These are phyloP conservation scores for Uropsilus gracilis DNA, from an alignment of 2,113 vertebrate species.

Conservation along the genomic window DNA sequence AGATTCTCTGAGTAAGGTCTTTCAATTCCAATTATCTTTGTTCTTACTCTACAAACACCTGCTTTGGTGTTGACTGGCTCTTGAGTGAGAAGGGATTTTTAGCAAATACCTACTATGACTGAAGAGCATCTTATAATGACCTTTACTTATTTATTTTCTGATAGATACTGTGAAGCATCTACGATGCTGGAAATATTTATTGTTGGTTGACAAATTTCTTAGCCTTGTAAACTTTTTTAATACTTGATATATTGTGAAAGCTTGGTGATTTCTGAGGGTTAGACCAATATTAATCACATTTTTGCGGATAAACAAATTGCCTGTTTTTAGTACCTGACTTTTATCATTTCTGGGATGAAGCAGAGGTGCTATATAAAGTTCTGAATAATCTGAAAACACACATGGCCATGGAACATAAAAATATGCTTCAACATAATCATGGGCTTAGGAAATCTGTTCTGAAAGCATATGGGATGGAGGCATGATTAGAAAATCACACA, in stretches of 20 bases:
- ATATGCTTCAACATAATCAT: no score
- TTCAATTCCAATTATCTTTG: not conserved
- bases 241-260: not conserved
- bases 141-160: no score
- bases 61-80: not conserved
- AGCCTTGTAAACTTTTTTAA: not conserved
- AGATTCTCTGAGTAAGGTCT: rapidly evolving
- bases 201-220: not conserved
- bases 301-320: not conserved
- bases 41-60: not conserved
- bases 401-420: rapidly evolving
- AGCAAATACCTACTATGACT: not conserved
- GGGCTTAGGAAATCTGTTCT: not conserved
- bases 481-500: no score
- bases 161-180: not conserved
- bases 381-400: rapidly evolving
- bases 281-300: not conserved
- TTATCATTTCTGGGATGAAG: constrained; percentile 8
- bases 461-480: no score
- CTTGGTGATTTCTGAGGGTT: not conserved
- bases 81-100: no score
- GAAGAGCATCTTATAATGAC: no score
- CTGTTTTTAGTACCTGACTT: not conserved
- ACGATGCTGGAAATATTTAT: not conserved
- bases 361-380: rapidly evolving